Evolutionary conservation across 2,797 vertebrate genomes (phyloP).

Genomic region (Kryptolebias ocellatus): DNA sequence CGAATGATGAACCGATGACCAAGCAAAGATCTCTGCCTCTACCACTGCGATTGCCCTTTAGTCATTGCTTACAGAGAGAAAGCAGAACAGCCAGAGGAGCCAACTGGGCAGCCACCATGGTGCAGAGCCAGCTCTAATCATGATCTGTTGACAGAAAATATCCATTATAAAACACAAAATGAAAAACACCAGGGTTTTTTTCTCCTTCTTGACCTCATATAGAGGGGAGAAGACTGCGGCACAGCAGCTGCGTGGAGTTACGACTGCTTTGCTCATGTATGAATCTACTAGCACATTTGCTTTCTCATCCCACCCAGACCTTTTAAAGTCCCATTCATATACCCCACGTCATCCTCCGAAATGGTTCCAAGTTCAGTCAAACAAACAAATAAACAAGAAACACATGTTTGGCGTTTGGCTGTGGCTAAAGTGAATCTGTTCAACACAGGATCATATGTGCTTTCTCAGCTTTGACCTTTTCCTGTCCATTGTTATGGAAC

Average conservation of each 20-base stretch:
- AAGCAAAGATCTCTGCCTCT: slow-evolving; percentile 2
- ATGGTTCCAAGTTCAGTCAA: slow-evolving; percentile 46
- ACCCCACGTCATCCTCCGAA: slow-evolving; percentile 38
- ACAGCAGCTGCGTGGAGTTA: slow-evolving; percentile 51
- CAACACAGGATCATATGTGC: slow-evolving; percentile 42
- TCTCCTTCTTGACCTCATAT: slow-evolving; percentile 32
- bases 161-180: slow-evolving; percentile 24
- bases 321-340: slow-evolving; percentile 19
- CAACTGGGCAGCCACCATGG: slow-evolving; percentile 9
- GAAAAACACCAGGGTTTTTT: slow-evolving; percentile 17
- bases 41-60: slow-evolving; percentile 32
- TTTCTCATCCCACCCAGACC: slow-evolving; percentile 48
- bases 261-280: slow-evolving; percentile 35
- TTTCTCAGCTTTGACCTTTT: slow-evolving; percentile 51
- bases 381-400: slow-evolving; percentile 52
- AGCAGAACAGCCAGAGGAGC: slow-evolving; percentile 17
- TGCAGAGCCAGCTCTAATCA: slow-evolving; percentile 38
- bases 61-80: slow-evolving; percentile 35
- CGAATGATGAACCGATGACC: slow-evolving; percentile 21
- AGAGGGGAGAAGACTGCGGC: slow-evolving; percentile 22
- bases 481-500: slow-evolving; percentile 23
- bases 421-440: slow-evolving; percentile 29
- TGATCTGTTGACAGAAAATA: slow-evolving; percentile 32
- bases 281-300: slow-evolving; percentile 23
- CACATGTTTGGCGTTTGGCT: slow-evolving; percentile 69